Percentiles rank a stretch among this genome's conserved stretches.
phyloP scores from a whole-genome alignment of 2,797 vertebrate species.

The Diceros bicornis region DNA sequence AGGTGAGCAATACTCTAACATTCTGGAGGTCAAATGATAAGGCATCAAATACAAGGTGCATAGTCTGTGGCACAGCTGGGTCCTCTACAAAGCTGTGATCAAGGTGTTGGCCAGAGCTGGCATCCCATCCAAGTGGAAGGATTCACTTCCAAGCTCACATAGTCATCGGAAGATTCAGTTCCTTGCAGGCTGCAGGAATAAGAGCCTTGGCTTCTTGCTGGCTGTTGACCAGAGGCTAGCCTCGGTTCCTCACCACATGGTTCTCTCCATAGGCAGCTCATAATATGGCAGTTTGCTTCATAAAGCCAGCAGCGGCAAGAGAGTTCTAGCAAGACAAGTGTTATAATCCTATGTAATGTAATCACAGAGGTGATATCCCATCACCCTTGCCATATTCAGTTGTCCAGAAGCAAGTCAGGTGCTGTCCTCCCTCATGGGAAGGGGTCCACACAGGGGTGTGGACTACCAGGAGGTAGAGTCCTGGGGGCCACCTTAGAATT shows the following conservation, averaged over 20 bases:
- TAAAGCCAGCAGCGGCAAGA: not conserved
- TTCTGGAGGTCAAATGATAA: not conserved
- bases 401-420: not conserved
- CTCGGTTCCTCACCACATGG: not conserved
- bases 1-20: not conserved
- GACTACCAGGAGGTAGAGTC: not conserved
- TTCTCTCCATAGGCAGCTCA: not conserved
- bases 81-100: not conserved
- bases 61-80: not conserved
- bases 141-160: not conserved
- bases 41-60: not conserved
- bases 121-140: not conserved
- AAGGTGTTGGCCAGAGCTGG: not conserved
- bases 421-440: no score
- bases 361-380: not conserved
- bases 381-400: not conserved
- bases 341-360: not conserved
- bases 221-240: not conserved
- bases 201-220: not conserved
- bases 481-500: not conserved
- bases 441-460: not conserved
- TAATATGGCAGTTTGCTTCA: not conserved
- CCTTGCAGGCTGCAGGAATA: not conserved
- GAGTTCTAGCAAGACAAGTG: not conserved
- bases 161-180: not conserved